These are phyloP conservation scores for Pardalotus punctatus DNA, from an alignment of 2,113 vertebrate genomes.

Conservation along the genomic window DNA sequence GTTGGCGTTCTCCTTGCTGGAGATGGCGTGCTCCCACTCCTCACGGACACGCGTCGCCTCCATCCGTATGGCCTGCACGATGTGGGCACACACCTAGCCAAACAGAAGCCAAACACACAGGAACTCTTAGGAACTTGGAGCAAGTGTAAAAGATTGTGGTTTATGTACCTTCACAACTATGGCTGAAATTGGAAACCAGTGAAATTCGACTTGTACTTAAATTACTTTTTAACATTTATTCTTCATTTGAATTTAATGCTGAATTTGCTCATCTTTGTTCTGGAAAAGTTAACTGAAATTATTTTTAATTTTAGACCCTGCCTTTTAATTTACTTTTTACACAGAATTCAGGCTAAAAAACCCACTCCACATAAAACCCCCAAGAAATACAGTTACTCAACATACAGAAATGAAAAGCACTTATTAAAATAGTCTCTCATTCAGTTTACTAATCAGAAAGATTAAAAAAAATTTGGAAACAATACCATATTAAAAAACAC, in stretches of 20 bases:
- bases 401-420: not conserved
- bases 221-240: not conserved
- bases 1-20: constrained; percentile 98
- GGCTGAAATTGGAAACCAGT: not conserved
- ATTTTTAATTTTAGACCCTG: not conserved
- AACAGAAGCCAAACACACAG: not conserved
- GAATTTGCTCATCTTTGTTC: not conserved
- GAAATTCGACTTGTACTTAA: not conserved
- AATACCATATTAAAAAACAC: not conserved
- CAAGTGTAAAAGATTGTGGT: accelerated
- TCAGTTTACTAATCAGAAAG: not conserved
- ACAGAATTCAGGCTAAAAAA: not conserved
- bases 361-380: accelerated
- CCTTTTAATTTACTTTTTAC: not conserved
- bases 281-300: not conserved
- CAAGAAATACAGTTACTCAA: not conserved
- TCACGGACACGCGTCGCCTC: constrained; percentile 96
- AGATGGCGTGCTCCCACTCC: constrained; percentile 98
- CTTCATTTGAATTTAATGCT: not conserved
- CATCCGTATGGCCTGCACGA: constrained; percentile 98
- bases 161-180: not conserved
- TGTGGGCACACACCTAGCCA: constrained; percentile 94
- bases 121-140: accelerated
- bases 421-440: not conserved
- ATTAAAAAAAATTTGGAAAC: not conserved